These are phyloP conservation scores for Pomacea maculata DNA, from an alignment of 1,140 invertebrate species.

Conservation along the genomic window DNA sequence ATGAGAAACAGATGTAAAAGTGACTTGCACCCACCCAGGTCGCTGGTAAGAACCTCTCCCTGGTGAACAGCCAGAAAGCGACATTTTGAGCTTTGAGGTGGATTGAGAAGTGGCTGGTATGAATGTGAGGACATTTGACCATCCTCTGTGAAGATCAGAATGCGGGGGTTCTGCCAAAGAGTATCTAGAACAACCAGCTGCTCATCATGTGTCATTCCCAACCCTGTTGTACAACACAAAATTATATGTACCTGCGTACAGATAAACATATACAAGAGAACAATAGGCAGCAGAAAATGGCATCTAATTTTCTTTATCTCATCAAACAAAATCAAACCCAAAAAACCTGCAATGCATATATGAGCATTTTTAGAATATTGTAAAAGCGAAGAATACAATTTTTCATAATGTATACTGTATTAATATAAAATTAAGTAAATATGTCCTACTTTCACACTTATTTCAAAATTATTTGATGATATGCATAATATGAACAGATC, in stretches of 20 bases:
- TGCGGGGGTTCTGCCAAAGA: constrained; percentile 9
- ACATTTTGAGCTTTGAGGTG: constrained; percentile 26
- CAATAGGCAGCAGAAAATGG: too few species aligned
- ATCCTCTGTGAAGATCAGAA: constrained; percentile 31
- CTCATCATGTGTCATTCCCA: constrained; percentile 33
- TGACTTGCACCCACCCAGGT: constrained; percentile 36
- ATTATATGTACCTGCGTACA: neutral
- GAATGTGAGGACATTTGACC: constrained; percentile 22
- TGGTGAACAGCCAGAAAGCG: constrained; percentile 37
- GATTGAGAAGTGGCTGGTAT: constrained; percentile 20
- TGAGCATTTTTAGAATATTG: neutral
- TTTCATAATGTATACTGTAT: neutral
- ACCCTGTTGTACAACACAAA: constrained; percentile 29
- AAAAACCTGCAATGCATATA: neutral
- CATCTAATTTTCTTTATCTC: too few species aligned
- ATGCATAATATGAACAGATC: too few species aligned
- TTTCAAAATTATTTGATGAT: neutral
- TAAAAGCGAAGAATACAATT: neutral
- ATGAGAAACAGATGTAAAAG: neutral
- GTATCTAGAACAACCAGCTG: constrained; percentile 38
- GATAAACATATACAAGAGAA: too few species aligned
- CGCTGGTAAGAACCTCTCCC: constrained; percentile 39
- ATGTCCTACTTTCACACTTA: neutral
- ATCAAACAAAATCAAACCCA: too few species aligned
- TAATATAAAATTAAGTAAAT: neutral